These are phyloP conservation scores for Vulpes ferrilata DNA, from an alignment of 2,113 vertebrate genomes.

Conservation along the genomic window DNA sequence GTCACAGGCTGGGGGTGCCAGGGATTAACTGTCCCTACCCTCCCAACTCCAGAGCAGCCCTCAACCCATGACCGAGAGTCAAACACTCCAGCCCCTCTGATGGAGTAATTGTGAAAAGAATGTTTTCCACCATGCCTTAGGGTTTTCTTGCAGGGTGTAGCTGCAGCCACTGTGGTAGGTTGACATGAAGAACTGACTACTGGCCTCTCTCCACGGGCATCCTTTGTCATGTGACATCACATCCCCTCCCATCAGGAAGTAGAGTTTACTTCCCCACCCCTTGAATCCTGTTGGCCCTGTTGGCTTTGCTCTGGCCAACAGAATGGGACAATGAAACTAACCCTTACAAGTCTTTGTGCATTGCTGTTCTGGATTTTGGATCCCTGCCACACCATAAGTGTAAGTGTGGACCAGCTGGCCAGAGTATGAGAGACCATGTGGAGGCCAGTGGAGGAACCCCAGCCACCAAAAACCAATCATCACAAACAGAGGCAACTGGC, in stretches of 20 bases:
- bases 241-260: background rate
- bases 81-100: background rate
- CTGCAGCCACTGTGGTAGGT: background rate
- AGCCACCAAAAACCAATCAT: background rate
- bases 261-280: background rate
- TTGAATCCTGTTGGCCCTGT: background rate
- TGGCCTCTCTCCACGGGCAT: background rate
- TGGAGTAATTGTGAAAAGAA: too few relatives aligned
- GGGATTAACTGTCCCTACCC: background rate
- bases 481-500: background rate
- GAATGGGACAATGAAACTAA: background rate
- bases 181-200: accelerated
- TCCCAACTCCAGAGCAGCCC: background rate
- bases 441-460: background rate
- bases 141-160: background rate
- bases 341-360: background rate
- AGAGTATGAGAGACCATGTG: background rate
- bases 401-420: too few relatives aligned
- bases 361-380: background rate
- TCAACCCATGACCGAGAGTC: background rate
- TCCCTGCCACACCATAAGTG: background rate
- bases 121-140: background rate
- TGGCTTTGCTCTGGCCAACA: background rate
- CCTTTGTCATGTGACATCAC: background rate
- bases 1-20: background rate